Conservation (phyloP, 2,797 vertebrate genomes). For the Sylvia borin region DNA sequence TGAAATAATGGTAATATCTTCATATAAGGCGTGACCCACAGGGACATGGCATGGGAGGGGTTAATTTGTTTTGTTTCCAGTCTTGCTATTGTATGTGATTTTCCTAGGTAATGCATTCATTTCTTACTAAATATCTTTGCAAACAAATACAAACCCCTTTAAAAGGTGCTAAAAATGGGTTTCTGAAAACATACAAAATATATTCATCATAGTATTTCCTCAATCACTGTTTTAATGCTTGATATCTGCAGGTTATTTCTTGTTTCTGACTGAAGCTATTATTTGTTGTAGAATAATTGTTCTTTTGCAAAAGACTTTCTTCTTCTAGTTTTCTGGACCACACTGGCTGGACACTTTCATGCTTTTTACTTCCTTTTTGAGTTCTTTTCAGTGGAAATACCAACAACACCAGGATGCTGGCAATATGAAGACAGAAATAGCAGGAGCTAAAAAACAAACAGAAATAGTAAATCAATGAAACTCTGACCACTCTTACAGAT, state of each 20-base stretch:
- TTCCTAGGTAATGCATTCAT: conserved; percentile 64
- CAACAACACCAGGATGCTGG: conserved; percentile 85
- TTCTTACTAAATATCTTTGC: conserved; percentile 69
- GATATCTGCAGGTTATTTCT: conserved; percentile 84
- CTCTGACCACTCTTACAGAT: not conserved
- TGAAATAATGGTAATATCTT: conserved; percentile 71
- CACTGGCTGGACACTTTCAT: conserved; percentile 58
- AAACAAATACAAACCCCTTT: conserved; percentile 76
- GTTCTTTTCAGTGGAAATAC: conserved; percentile 85
- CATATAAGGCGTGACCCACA: conserved; percentile 78
- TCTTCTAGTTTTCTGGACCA: conserved; percentile 65
- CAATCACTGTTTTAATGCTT: conserved; percentile 72
- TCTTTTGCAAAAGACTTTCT: conserved; percentile 72
- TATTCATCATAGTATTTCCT: conserved; percentile 21
- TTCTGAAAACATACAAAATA: conserved; percentile 75
- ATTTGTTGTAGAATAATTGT: conserved; percentile 82
- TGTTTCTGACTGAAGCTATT: conserved; percentile 89
- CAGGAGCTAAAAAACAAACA: conserved; percentile 84
- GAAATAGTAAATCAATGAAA: not conserved
- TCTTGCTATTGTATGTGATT: conserved; percentile 68
- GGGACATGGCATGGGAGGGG: conserved; percentile 76
- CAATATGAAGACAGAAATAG: conserved; percentile 91
- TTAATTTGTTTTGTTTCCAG: conserved; percentile 70
- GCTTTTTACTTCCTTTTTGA: conserved; percentile 79
- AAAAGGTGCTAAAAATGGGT: conserved; percentile 79